A percentile compares a stretch with the other conserved stretches of the same genome.
Conservation (phyloP, 2,113 vertebrate species). For the Ailuropoda melanoleuca region DNA sequence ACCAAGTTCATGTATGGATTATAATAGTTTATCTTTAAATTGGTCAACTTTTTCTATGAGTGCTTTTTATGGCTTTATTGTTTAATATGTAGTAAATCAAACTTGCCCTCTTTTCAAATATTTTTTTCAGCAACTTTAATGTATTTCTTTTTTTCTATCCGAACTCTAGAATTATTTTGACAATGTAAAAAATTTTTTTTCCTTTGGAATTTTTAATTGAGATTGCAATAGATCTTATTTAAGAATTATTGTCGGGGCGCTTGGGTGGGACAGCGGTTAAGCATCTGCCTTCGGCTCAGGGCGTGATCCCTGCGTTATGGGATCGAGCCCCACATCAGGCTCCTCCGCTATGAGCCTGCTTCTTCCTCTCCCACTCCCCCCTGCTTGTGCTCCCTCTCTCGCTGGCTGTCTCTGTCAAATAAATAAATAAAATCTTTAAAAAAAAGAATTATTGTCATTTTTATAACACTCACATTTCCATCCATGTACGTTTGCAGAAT, state of each 20-base stretch:
- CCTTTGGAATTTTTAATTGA: neutral
- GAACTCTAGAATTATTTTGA: constrained; percentile 32
- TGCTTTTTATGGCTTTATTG: neutral
- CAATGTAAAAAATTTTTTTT: no score
- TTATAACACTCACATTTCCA: neutral
- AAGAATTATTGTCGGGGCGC: neutral
- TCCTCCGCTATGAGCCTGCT: no score
- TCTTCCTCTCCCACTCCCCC: no score
- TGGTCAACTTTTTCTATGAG: neutral
- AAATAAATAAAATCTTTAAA: no score
- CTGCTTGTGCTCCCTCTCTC: no score
- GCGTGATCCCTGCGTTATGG: no score
- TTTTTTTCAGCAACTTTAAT: neutral
- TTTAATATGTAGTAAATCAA: neutral
- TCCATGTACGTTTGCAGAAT: fast-evolving
- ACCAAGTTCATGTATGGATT: neutral
- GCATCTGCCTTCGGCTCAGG: no score
- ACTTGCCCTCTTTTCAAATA: neutral
- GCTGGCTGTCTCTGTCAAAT: no score
- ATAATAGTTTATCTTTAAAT: neutral
- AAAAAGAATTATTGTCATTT: neutral
- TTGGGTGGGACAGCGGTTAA: no score
- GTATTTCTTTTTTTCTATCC: constrained; percentile 35
- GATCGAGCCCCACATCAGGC: no score
- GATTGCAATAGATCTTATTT: neutral